Percentiles rank a stretch among this genome's conserved stretches.
Evolutionary conservation across 2,888 invertebrate genomes (phyloP).

Genomic region (Eledona agricola): DNA sequence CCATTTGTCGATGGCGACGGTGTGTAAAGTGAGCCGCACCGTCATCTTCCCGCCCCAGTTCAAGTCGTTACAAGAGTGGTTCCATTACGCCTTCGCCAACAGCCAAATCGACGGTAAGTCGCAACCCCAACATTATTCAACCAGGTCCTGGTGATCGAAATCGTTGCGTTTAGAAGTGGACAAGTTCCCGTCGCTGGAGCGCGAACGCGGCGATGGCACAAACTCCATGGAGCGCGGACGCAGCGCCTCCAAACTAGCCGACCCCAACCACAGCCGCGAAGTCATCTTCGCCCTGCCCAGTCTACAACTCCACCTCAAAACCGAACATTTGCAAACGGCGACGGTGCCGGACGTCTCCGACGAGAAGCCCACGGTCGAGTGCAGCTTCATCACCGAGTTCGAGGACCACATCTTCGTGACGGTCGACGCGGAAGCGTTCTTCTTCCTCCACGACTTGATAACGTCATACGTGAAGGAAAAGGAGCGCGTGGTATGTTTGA

Average conservation of each 20-base stretch:
- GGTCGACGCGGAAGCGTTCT: constrained; percentile 97
- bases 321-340: constrained; percentile 86
- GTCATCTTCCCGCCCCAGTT: constrained; percentile 96
- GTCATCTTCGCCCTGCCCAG: constrained; percentile 97
- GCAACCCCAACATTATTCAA: background rate
- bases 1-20: constrained; percentile 93
- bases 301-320: constrained; percentile 90
- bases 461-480: constrained; percentile 96
- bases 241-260: constrained; percentile 69
- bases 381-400: constrained; percentile 98
- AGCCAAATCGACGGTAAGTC: constrained; percentile 89
- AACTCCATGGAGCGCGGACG: constrained; percentile 68
- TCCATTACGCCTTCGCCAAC: constrained; percentile 94
- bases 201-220: constrained; percentile 71
- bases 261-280: constrained; percentile 86
- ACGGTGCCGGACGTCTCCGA: constrained; percentile 76
- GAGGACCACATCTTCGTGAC: constrained; percentile 98
- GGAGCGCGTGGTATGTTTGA: constrained; percentile 74
- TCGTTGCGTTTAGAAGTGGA: constrained; percentile 81
- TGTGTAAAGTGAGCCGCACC: constrained; percentile 90
- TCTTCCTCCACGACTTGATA: constrained; percentile 96
- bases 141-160: background rate
- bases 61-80: constrained; percentile 94
- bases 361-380: constrained; percentile 89
- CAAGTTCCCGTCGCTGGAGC: constrained; percentile 87